Evolutionary conservation across 2,888 invertebrate genomes (phyloP).

Genomic region (Hydriomena furcata): DNA sequence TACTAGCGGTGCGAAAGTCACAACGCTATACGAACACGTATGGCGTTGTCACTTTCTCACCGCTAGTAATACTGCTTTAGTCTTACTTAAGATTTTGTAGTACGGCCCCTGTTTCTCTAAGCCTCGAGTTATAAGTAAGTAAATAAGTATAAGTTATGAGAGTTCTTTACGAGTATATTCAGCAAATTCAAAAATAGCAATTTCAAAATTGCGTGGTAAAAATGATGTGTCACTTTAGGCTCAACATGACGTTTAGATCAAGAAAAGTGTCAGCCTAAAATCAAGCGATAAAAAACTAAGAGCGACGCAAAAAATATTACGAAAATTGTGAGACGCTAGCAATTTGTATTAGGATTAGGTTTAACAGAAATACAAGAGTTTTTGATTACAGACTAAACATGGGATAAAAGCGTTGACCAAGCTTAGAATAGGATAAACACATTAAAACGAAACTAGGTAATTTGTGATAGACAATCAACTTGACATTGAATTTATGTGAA

Average conservation of each 20-base stretch:
- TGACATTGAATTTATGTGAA: too few species aligned
- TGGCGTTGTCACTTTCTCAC: too few species aligned
- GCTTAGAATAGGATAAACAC: neutral
- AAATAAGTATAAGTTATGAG: too few species aligned
- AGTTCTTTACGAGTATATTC: too few species aligned
- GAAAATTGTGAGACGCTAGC: conserved; percentile 13
- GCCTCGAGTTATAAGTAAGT: too few species aligned
- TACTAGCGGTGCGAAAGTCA: too few species aligned
- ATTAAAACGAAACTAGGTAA: neutral
- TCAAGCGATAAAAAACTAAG: conserved; percentile 15
- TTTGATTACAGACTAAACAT: conserved; percentile 27
- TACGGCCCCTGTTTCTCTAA: too few species aligned
- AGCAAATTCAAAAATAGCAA: too few species aligned
- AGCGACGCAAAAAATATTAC: conserved; percentile 10
- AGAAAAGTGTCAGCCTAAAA: conserved; percentile 12
- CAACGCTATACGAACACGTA: too few species aligned
- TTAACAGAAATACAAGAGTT: conserved; percentile 17
- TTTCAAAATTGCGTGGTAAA: neutral
- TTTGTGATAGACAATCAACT: neutral
- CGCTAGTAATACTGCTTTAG: too few species aligned
- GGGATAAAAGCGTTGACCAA: conserved; percentile 14
- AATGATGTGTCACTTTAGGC: neutral
- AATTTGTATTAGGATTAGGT: conserved; percentile 21
- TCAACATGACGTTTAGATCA: conserved; percentile 5
- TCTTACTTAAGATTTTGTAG: too few species aligned